Percentiles rank a stretch among this genome's conserved stretches.
Conservation (phyloP, 2,888 invertebrate genomes). For the Labia minor region DNA sequence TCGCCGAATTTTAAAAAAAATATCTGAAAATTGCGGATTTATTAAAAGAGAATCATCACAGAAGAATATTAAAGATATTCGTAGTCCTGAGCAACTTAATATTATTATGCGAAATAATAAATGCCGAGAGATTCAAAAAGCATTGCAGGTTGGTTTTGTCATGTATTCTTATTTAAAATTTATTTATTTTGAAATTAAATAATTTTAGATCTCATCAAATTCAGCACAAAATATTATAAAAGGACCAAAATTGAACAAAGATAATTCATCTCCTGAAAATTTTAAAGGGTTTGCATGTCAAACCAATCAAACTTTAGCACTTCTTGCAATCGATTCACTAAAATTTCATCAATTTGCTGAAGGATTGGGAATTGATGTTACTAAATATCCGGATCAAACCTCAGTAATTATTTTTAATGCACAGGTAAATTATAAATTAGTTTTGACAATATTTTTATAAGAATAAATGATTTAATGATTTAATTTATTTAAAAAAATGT, state of each 20-base stretch:
- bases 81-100: neutral
- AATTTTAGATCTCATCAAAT: neutral
- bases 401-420: slow-evolving; percentile 60
- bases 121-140: neutral
- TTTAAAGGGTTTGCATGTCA: slow-evolving; percentile 35
- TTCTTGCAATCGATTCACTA: slow-evolving; percentile 63
- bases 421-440: slow-evolving; percentile 41
- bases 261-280: neutral
- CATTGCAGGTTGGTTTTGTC: neutral
- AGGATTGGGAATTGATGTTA: slow-evolving; percentile 58
- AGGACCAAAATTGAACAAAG: neutral
- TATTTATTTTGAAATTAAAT: no score
- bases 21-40: neutral
- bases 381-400: slow-evolving; percentile 48
- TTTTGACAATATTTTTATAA: neutral
- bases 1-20: neutral
- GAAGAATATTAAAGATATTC: neutral
- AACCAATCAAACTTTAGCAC: slow-evolving; percentile 48
- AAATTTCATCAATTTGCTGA: slow-evolving; percentile 63
- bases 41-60: neutral
- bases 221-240: neutral
- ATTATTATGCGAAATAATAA: neutral
- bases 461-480: neutral
- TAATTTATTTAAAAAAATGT: no score
- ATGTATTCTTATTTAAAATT: no score